Conservation (phyloP, 2,113 vertebrate genomes). For the Gallinago undulata region DNA sequence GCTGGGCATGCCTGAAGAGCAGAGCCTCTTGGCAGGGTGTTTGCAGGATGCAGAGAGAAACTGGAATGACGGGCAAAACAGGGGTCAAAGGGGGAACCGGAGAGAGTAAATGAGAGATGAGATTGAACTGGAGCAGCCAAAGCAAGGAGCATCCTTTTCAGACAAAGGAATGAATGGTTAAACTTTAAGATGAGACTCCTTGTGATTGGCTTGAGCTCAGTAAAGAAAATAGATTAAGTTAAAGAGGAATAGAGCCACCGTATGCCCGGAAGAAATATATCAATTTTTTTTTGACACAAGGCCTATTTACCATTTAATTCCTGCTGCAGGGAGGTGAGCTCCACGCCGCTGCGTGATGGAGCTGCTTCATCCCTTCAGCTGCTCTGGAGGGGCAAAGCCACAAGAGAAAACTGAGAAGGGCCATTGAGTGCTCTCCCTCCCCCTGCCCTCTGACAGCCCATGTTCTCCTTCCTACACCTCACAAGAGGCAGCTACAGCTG, state of each 20-base stretch:
- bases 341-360: not conserved
- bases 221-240: not conserved
- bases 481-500: not conserved
- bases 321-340: not conserved
- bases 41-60: not conserved
- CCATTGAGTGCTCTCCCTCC: not conserved
- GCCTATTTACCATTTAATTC: not conserved
- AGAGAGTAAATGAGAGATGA: not conserved
- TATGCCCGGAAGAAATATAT: not conserved
- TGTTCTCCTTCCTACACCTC: not conserved
- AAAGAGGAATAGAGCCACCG: not conserved
- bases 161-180: not conserved
- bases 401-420: fast-evolving
- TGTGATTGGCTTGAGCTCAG: not conserved
- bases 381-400: not conserved
- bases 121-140: not conserved
- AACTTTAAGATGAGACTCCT: not conserved
- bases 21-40: not conserved
- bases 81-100: not conserved
- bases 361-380: not conserved
- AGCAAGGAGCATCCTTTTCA: not conserved
- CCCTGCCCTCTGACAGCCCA: not conserved
- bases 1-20: not conserved
- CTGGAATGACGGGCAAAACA: not conserved
- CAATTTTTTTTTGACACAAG: not conserved